Percentiles rank a stretch among this genome's conserved stretches.
These are phyloP conservation scores for Lepidochitona cinerea DNA, from an alignment of 2,888 invertebrate genomes.

Conservation along the genomic window DNA sequence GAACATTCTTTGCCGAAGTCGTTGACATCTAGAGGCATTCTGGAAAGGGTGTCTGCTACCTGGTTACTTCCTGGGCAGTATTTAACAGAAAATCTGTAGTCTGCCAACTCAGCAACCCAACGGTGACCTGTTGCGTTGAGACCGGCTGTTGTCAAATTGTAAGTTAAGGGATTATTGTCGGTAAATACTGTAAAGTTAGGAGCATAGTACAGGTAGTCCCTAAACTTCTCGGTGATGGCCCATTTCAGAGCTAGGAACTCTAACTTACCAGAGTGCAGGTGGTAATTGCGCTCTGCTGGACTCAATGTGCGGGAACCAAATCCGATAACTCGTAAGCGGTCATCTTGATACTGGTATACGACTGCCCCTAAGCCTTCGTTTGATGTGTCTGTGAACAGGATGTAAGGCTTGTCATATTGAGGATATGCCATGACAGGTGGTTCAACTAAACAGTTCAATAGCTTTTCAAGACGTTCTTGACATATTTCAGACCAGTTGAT, in stretches of 20 bases:
- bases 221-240: constrained; percentile 21
- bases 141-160: constrained; percentile 16
- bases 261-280: constrained; percentile 10
- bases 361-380: constrained; percentile 24
- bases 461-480: constrained; percentile 16
- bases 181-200: neutral
- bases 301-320: constrained; percentile 16
- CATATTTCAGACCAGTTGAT: neutral
- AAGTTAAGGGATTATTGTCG: constrained; percentile 19
- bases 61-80: constrained; percentile 14
- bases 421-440: constrained; percentile 25
- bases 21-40: constrained; percentile 1
- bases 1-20: neutral
- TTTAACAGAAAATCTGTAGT: constrained; percentile 11
- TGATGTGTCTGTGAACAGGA: constrained; percentile 22
- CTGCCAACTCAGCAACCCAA: constrained; percentile 16
- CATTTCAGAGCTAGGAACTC: constrained; percentile 25
- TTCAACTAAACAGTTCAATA: constrained; percentile 2
- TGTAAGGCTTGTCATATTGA: constrained; percentile 21
- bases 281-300: constrained; percentile 17
- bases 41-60: constrained; percentile 18
- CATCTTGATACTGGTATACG: constrained; percentile 26
- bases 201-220: constrained; percentile 17
- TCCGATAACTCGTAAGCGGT: constrained; percentile 12
- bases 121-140: constrained; percentile 23